Evolutionary conservation across 2,888 invertebrate genomes (phyloP).

Genomic region (Zele albiditarsus): DNA sequence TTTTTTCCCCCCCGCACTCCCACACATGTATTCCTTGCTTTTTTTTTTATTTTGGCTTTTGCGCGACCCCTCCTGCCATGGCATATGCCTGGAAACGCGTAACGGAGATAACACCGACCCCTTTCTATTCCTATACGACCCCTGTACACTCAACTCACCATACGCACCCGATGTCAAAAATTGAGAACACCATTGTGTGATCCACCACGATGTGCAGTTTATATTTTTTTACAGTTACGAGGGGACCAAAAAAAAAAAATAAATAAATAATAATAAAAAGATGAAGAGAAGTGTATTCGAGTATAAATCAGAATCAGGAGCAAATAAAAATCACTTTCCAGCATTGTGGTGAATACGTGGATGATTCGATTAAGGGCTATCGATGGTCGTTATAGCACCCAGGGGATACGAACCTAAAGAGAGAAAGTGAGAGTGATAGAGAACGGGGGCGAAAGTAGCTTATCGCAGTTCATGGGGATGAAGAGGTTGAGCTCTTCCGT

Average conservation of each 20-base stretch:
- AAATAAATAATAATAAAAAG: conserved; percentile 5
- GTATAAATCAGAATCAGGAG: conserved; percentile 71
- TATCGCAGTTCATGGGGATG: conserved; percentile 63
- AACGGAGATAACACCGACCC: conserved; percentile 68
- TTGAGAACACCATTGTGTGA: conserved; percentile 22
- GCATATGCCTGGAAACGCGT: conserved; percentile 71
- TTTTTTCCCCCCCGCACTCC: conserved; percentile 29
- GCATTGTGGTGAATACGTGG: conserved; percentile 64
- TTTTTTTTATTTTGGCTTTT: conserved; percentile 44
- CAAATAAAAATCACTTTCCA: conserved; percentile 73
- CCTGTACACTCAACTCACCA: conserved; percentile 23
- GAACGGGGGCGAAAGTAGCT: conserved; percentile 54
- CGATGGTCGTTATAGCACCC: conserved; percentile 68
- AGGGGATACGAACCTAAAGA: conserved; percentile 40
- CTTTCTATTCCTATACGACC: conserved; percentile 43
- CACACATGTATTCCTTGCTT: background rate
- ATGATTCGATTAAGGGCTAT: conserved; percentile 72
- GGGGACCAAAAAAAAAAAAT: conserved; percentile 21
- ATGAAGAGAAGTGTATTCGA: conserved; percentile 35
- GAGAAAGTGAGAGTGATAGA: conserved; percentile 23
- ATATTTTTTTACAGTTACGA: conserved; percentile 21
- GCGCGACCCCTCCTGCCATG: conserved; percentile 46
- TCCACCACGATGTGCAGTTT: conserved; percentile 23
- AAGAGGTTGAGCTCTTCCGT: conserved; percentile 37
- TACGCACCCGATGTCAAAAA: conserved; percentile 28